phyloP scores from a whole-genome alignment of 2,888 invertebrate species.

The Tromatobia lineatoria region DNA sequence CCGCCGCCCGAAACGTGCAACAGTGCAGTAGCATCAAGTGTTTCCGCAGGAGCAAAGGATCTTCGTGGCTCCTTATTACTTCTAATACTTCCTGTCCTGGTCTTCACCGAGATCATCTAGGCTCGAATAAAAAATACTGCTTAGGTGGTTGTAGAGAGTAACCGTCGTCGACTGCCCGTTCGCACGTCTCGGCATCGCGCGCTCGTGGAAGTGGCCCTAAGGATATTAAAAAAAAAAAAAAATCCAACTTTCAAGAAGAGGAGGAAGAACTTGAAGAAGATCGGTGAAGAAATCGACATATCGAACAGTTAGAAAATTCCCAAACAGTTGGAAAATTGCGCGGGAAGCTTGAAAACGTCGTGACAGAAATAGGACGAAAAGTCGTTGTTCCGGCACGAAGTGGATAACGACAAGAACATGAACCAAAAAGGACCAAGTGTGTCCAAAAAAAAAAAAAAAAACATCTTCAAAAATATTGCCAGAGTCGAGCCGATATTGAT shows the following conservation, averaged over 20 bases:
- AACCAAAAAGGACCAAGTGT: not conserved
- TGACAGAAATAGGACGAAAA: not conserved
- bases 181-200: constrained; percentile 44
- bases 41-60: constrained; percentile 78
- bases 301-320: not conserved
- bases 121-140: constrained; percentile 44
- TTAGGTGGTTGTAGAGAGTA: constrained; percentile 61
- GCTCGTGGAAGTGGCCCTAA: constrained; percentile 32
- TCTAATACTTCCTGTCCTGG: constrained; percentile 74
- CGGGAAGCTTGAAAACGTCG: not conserved
- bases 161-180: constrained; percentile 62
- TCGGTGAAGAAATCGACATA: not conserved
- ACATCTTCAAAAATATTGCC: not conserved
- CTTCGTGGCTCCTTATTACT: constrained; percentile 70
- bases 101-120: constrained; percentile 76
- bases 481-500: constrained; percentile 1
- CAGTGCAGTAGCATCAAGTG: constrained; percentile 81
- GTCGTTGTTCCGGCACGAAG: constrained; percentile 1
- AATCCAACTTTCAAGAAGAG: not conserved
- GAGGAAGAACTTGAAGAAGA: not conserved
- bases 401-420: not conserved
- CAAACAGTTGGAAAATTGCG: not conserved
- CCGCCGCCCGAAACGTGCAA: constrained; percentile 81
- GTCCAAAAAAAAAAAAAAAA: not conserved
- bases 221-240: constrained; percentile 17